These are phyloP conservation scores for Sebastes iracundus DNA, from an alignment of 2,797 vertebrate genomes.

Conservation along the genomic window DNA sequence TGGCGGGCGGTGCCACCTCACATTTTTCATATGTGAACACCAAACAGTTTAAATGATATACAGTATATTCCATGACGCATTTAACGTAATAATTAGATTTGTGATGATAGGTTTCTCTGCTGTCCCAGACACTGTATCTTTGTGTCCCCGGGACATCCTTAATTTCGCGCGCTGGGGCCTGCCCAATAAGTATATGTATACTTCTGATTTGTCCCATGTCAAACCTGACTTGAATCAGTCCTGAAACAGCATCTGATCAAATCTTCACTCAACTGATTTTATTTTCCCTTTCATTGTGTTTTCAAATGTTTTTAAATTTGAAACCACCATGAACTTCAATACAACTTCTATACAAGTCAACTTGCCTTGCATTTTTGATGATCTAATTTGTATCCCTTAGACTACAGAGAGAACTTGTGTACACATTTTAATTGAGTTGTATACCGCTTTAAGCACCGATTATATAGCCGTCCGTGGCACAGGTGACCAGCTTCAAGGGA, in stretches of 20 bases:
- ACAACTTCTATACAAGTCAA: too few species aligned
- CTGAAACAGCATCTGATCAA: neutral
- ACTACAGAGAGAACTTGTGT: neutral
- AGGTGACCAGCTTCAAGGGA: conserved; percentile 10
- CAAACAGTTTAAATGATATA: too few species aligned
- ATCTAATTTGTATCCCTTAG: accelerated
- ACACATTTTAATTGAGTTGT: neutral
- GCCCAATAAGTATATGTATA: neutral
- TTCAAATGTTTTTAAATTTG: too few species aligned
- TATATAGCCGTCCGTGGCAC: neutral
- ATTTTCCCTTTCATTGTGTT: too few species aligned
- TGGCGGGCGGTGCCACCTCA: too few species aligned
- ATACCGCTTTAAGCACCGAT: neutral
- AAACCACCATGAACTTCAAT: too few species aligned
- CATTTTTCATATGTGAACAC: too few species aligned
- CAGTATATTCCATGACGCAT: too few species aligned
- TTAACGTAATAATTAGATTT: too few species aligned
- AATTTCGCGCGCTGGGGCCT: neutral
- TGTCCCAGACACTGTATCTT: too few species aligned
- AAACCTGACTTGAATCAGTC: neutral
- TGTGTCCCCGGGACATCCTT: too few species aligned
- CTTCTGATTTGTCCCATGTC: neutral
- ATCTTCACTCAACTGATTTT: neutral
- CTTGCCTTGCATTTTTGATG: neutral
- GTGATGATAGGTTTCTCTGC: too few species aligned